Base-by-base conservation (phyloP, 2,888 invertebrate species). In the Drosophila niveifrons region DNA sequence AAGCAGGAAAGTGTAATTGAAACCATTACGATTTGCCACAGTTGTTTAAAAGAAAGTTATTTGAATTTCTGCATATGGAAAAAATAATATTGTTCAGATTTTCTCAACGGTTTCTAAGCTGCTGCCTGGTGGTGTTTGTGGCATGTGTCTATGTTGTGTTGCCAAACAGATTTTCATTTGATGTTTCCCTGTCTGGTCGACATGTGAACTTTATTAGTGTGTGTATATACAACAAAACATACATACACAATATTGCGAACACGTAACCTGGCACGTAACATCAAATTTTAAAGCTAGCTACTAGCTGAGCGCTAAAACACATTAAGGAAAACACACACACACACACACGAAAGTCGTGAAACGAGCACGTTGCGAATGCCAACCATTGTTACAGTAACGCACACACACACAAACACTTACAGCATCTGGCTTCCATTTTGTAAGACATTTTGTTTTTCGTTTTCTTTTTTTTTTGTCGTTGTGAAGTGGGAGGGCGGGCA, bases 121-220 rank as follows among this genome's bases (percentile, higher is more conserved):
- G 18, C 6, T 61, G 61, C 2, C 34, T 13, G 7, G 34, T 11
- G 43, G 29, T 69, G 65, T 51, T 51, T 23, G 15, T 23, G 11
- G 15, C 59, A 41, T 44, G 15, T 52, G 53, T 47, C 31, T 34
- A 11, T 41, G 44, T 41, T 23, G 52, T 71, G 53, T 71, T 59
- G 66, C 63, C 82, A 85, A 80, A 82, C 66, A 61, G 66, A 79
- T 77, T 75, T 75, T 61, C 51, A 80, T 66, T 66, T 80, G 67
- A 82, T 80, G 69, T 69, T 66, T 62, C 61, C 66, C 59, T 59
- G 70, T 63, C 74, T 63, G 58, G 39, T 28, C 68, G 56, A 63
- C 47, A 58, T 75, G 58, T 55, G 66, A 71, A 75, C 69, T 65
- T 58, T 47, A 23, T 23, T 23, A 23, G 23, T 23, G 23, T 23